Percentiles rank a stretch among this genome's conserved stretches.
phyloP scores from a whole-genome alignment of 2,888 invertebrate species.

The Eristalis intricaria region DNA sequence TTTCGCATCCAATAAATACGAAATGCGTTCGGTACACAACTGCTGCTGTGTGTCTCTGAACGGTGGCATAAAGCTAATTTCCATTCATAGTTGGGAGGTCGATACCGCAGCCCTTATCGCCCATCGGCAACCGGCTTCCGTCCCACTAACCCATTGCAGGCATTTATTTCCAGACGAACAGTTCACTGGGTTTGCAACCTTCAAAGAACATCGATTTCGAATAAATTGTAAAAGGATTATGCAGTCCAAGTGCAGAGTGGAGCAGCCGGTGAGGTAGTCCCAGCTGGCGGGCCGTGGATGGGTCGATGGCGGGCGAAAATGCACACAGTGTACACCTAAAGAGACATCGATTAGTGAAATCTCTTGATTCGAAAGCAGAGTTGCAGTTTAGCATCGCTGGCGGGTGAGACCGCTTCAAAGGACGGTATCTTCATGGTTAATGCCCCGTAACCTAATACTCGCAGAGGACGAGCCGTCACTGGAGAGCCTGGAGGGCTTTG shows the following conservation, averaged over 20 bases:
- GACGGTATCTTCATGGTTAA: conserved; percentile 36
- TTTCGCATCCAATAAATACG: conserved; percentile 4
- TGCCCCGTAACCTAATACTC: conserved; percentile 43
- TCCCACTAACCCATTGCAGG: conserved; percentile 26
- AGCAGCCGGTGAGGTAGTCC: conserved; percentile 3
- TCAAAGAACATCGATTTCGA: conserved; percentile 57
- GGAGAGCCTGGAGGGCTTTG: conserved; percentile 43
- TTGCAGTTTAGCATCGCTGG: conserved; percentile 40
- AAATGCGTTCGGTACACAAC: neutral
- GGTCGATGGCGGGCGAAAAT: neutral
- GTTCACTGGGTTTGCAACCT: conserved; percentile 59
- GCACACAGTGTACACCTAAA: conserved; percentile 29
- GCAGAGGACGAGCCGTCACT: conserved; percentile 18
- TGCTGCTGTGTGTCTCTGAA: neutral
- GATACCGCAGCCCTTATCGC: neutral
- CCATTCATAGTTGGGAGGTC: conserved; percentile 4
- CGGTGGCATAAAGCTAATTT: conserved; percentile 15
- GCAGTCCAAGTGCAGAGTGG: conserved; percentile 37
- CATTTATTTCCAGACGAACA: conserved; percentile 58
- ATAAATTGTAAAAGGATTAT: conserved; percentile 56
- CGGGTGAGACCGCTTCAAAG: conserved; percentile 42
- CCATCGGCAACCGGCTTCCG: neutral
- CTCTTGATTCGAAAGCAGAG: conserved; percentile 61
- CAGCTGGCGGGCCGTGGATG: neutral
- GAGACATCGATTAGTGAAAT: conserved; percentile 64